Evolutionary conservation across 2,113 vertebrate genomes (phyloP).

Genomic region (Xenopus tropicalis): UCB_Xtro_10.0 CM004447.2:21409501-21410000

Average conservation of each 20-base stretch:
- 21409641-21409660: constrained; percentile 46
- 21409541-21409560: not conserved
- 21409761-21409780: constrained; percentile 63
- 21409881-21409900: constrained; percentile 86
- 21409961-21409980: constrained; percentile 92
- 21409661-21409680: constrained; percentile 53
- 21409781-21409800: constrained; percentile 77
- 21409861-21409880: constrained; percentile 94
- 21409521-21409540: constrained; percentile 9
- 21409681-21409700: constrained; percentile 53
- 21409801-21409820: constrained; percentile 77
- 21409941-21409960: constrained; percentile 91
- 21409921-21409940: constrained; percentile 82
- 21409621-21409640: constrained; percentile 45
- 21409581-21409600: not conserved
- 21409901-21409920: constrained; percentile 91
- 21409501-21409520: constrained; percentile 33
- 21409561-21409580: not conserved
- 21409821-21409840: constrained; percentile 86
- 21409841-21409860: constrained; percentile 92
- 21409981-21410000: constrained; percentile 93
- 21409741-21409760: constrained; percentile 69
- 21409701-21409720: constrained; percentile 53
- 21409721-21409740: constrained; percentile 60
- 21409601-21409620: constrained; percentile 45